Base-by-base conservation (phyloP, 2,113 vertebrate species). In the Oreocharis arfaki region DNA sequence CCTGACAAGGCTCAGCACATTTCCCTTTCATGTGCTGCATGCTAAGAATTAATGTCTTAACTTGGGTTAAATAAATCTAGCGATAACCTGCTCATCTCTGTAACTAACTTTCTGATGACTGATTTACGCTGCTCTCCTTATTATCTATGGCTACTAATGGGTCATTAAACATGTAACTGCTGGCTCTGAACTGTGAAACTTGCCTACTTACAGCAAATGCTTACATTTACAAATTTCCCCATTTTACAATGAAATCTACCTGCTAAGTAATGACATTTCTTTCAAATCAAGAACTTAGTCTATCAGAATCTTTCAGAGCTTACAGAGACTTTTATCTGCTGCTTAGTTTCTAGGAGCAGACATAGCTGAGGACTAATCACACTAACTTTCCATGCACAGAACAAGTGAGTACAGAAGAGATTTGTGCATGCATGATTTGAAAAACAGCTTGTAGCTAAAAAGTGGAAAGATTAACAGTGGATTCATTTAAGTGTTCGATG, bases 31-130 rank as follows among this genome's bases (percentile, higher is more conserved):
- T 95, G 93, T 96, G 67, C 89, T 74, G 79, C 95, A 91, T 46
- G 95, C 57, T 92, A 94, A 94, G 95, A 95, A 97, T 95, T 95
- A 97, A 97, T 89, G 93, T 96, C 93, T 97, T 93, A 92, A 95
- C 91, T 92, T 78, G 90, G 75, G 96, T 95, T 97, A 97, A 97
- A 96, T 90, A 95, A 95, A 96, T 97, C 95, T 94, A 91, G 92
- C 9, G 86, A 95, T 95, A 96, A 95, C 94, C 87, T 87, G 84
- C 90, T 96, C 96, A 86, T 97, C 94, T 95, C 91, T 89, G 92
- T 32, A 97, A 85, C 81, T 60, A 67, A 47, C 61, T 94, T 96
- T 86, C 89, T 91, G 57, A 88, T 56, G 82, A 65, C 79, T 96
- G 83, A 71, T 87, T 80, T 93, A 89, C 1, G 1, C 55, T 84